Percentiles rank a stretch among this genome's conserved stretches.
phyloP scores from a whole-genome alignment of 1,140 invertebrate genomes.

The Calliphora vicina region DNA sequence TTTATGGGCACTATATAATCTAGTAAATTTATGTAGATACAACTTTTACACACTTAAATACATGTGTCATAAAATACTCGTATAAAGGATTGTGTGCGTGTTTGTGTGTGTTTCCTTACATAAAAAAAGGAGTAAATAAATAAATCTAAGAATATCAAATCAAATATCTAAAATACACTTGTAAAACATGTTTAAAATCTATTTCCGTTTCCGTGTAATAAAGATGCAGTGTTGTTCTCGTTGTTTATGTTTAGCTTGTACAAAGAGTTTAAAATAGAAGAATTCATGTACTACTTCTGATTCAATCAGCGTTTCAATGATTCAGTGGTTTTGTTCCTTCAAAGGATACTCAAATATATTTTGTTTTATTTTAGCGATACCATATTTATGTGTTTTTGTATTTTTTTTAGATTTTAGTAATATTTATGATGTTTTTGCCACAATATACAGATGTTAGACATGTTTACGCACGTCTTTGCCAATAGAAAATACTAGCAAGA shows the following conservation, averaged over 20 bases:
- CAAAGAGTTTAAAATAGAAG: too few species aligned
- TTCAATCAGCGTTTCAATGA: constrained; percentile 32
- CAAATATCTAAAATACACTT: not conserved
- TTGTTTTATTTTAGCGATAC: not conserved
- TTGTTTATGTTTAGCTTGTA: not conserved
- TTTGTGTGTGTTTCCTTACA: not conserved
- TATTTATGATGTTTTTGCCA: constrained; percentile 35
- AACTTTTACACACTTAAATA: not conserved
- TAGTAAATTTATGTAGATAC: not conserved
- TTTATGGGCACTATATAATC: not conserved
- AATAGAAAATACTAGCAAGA: not conserved
- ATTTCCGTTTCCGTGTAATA: constrained; percentile 20
- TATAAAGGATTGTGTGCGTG: not conserved
- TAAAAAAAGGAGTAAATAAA: not conserved
- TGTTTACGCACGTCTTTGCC: constrained; percentile 19
- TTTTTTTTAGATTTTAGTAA: constrained; percentile 19
- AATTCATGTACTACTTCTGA: not conserved
- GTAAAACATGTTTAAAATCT: not conserved
- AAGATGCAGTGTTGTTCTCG: not conserved
- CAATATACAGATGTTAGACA: constrained; percentile 9
- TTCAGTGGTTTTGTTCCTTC: not conserved
- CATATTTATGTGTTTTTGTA: not conserved
- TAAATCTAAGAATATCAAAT: not conserved
- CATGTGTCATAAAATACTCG: not conserved
- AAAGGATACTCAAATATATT: not conserved